Conservation (phyloP, 2,888 invertebrate genomes). For the Cepaea hortensis region DNA sequence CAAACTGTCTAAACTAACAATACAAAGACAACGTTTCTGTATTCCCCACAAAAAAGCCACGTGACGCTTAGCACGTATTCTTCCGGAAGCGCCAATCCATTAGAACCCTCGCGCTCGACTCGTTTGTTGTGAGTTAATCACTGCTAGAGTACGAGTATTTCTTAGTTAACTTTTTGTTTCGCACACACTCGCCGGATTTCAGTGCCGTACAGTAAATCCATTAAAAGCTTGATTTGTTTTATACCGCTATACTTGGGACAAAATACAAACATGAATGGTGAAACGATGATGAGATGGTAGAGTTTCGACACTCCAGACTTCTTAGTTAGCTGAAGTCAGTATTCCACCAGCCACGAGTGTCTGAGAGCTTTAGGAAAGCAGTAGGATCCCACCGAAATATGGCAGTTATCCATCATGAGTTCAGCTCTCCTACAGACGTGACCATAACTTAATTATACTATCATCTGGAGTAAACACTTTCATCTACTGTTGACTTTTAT, state of each 20-base stretch:
- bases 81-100: slow-evolving; percentile 6
- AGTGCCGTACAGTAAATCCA: slow-evolving; percentile 13
- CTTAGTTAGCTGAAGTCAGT: too few species aligned
- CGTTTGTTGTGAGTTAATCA: not conserved
- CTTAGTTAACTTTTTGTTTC: not conserved
- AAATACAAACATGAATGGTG: not conserved
- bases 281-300: not conserved
- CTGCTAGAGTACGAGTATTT: not conserved
- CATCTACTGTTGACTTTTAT: too few species aligned
- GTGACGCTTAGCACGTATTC: slow-evolving; percentile 13
- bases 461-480: too few species aligned
- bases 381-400: too few species aligned
- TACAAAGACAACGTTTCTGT: not conserved
- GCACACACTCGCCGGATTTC: slow-evolving; percentile 16
- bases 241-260: not conserved
- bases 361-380: too few species aligned
- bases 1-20: not conserved
- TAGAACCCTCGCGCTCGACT: not conserved
- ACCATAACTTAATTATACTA: too few species aligned
- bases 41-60: not conserved
- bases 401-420: too few species aligned
- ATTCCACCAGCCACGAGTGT: too few species aligned
- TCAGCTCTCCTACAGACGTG: too few species aligned
- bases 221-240: not conserved
- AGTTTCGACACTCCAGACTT: too few species aligned